These are phyloP conservation scores for Callipepla squamata DNA, from an alignment of 2,113 vertebrate genomes.

Conservation along the genomic window DNA sequence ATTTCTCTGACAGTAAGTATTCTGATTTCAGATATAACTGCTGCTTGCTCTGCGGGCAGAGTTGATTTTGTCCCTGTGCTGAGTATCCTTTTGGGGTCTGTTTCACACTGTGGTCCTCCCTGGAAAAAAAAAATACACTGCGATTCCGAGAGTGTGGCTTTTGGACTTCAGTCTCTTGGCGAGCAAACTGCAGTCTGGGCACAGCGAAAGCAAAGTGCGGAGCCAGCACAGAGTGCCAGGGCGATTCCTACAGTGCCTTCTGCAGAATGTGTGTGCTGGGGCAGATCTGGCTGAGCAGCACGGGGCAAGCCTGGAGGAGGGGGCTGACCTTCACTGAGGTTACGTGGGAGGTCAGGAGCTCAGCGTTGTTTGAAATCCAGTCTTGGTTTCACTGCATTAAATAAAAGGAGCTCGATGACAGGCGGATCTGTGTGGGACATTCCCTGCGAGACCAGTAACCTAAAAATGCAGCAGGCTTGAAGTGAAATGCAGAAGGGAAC, in stretches of 20 bases:
- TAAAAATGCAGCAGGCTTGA: constrained; percentile 4
- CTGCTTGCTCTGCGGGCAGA: neutral
- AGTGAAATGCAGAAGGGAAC: constrained; percentile 21
- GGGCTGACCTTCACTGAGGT: neutral
- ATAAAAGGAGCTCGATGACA: neutral
- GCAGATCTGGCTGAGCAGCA: accelerated
- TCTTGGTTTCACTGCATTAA: neutral
- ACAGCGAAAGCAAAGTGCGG: accelerated
- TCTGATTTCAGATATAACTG: neutral
- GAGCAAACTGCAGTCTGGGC: accelerated
- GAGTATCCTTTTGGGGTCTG: neutral
- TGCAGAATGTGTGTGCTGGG: neutral
- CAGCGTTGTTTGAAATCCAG: neutral
- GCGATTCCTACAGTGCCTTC: accelerated
- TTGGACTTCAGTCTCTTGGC: neutral
- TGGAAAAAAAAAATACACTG: neutral
- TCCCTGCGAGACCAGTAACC: neutral
- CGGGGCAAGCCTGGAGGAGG: neutral
- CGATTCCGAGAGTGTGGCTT: neutral
- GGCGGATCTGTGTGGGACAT: neutral
- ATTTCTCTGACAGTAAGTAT: constrained; percentile 44
- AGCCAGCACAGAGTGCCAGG: neutral
- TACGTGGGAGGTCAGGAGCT: too few species aligned
- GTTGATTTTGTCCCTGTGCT: neutral
- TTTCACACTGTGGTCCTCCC: neutral